These are phyloP conservation scores for Carterocephalus palaemon DNA, from an alignment of 2,888 invertebrate species.

Conservation along the genomic window DNA sequence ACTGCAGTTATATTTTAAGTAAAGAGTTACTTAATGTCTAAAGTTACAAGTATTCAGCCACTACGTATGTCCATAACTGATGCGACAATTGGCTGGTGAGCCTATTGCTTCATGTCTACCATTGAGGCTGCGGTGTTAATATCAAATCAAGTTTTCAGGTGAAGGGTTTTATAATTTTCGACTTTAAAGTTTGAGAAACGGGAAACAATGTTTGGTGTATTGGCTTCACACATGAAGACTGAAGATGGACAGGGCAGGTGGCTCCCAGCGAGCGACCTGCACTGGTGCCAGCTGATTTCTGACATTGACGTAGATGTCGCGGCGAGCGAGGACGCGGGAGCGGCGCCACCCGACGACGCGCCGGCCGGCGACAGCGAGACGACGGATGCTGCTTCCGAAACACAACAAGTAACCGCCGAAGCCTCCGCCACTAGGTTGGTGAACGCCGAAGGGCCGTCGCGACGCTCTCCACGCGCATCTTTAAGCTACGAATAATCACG, in stretches of 20 bases:
- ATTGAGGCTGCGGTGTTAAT: constrained; percentile 70
- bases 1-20: constrained; percentile 22
- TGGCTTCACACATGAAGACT: constrained; percentile 32
- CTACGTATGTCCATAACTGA: constrained; percentile 45
- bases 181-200: constrained; percentile 44
- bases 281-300: constrained; percentile 57
- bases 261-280: constrained; percentile 68
- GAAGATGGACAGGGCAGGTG: constrained; percentile 60
- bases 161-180: constrained; percentile 45
- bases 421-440: constrained; percentile 75
- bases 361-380: constrained; percentile 47
- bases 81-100: constrained; percentile 46
- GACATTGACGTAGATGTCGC: constrained; percentile 71
- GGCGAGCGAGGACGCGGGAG: constrained; percentile 50
- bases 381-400: constrained; percentile 48
- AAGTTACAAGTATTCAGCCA: constrained; percentile 38
- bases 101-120: constrained; percentile 46
- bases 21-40: constrained; percentile 19
- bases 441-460: constrained; percentile 65
- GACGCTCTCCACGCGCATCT: constrained; percentile 64
- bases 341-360: constrained; percentile 48
- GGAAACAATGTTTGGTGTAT: constrained; percentile 27
- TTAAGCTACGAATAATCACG: constrained; percentile 58
- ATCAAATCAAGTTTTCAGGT: constrained; percentile 78
- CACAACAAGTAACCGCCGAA: constrained; percentile 64